phyloP scores from a whole-genome alignment of 1,140 invertebrate genomes.

The Drosophila athabasca region DNA sequence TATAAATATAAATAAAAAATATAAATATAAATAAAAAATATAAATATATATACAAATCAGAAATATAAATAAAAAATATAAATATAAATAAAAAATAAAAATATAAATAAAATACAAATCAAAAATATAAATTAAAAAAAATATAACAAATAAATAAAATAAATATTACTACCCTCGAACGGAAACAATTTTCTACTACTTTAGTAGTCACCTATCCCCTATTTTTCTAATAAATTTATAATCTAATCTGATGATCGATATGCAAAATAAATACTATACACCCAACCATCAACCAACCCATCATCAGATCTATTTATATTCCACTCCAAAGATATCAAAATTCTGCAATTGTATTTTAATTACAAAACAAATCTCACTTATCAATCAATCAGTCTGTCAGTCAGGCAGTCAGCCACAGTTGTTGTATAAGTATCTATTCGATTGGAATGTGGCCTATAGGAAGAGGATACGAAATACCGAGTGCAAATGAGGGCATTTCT shows the following conservation, averaged over 20 bases:
- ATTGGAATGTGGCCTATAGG: too few species aligned
- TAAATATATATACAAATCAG: too few species aligned
- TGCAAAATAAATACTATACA: too few species aligned
- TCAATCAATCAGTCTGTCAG: conserved; percentile 47
- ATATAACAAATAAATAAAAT: too few species aligned
- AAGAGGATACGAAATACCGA: conserved; percentile 11
- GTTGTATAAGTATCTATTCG: conserved; percentile 16
- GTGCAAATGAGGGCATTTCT: conserved; percentile 13
- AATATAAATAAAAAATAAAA: too few species aligned
- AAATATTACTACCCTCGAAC: not conserved
- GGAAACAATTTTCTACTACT: conserved; percentile 16
- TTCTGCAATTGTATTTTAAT: conserved; percentile 51
- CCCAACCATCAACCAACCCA: not conserved
- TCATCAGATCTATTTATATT: conserved; percentile 23
- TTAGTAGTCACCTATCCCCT: not conserved
- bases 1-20: too few species aligned
- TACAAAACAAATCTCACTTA: conserved; percentile 24
- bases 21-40: too few species aligned
- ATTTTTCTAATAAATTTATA: too few species aligned
- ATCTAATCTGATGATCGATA: too few species aligned
- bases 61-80: too few species aligned
- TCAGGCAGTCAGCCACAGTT: conserved; percentile 4
- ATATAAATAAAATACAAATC: too few species aligned
- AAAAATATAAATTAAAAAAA: too few species aligned
- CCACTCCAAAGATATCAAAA: conserved; percentile 26